Base-by-base conservation (phyloP, 1,140 invertebrate genomes). In the Tetranychus urticae region DNA sequence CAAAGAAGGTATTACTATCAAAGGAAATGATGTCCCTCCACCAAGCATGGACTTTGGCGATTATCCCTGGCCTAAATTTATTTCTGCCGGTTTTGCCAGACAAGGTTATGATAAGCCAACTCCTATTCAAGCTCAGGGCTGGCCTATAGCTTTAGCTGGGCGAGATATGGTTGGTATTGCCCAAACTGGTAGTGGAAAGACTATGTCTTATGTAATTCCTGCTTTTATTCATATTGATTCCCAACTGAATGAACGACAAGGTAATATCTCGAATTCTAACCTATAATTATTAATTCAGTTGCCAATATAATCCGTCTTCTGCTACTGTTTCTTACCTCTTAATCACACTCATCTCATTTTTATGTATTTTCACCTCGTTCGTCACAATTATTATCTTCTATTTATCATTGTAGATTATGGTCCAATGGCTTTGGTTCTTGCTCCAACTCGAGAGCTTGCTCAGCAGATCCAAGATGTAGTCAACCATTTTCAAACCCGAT, bases 381-480 rank as follows among this genome's bases (percentile, higher is more conserved):
- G 23, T 23, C 23, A 23, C 23, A 8, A 14, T n/a, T n/a, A 52
- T 14, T n/a, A 6, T 33, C 6, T 52, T n/a, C 14, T 1, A 63
- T 62, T 65, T 62, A 6, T 5, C 5, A 6, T 42, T 60, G 50
- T 60, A 23, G 82, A 80, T 62, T 74, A 60, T 68, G 57, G 56
- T 36, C 61, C 64, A 62, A 56, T 69, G 66, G 65, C 65, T 35
- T 73, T 97, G 5, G 83, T 96, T 33, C 74, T 97, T 47, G 88
- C 90, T 39, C 92, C 92, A 3, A 97, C 92, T 1, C 75, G 92
- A 69, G 92, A 97, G 72, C 74, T 97, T 61, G 92, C 92, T 2
- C 90, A 94, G 69, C 92, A 97, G 74, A 94, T 97, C 64, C 84
- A 94, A 73, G 82, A 87, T 72, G 90, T 96, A 47, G 87, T 88